These are phyloP conservation scores for Carcina quercana DNA, from an alignment of 2,888 invertebrate genomes.

Conservation along the genomic window DNA sequence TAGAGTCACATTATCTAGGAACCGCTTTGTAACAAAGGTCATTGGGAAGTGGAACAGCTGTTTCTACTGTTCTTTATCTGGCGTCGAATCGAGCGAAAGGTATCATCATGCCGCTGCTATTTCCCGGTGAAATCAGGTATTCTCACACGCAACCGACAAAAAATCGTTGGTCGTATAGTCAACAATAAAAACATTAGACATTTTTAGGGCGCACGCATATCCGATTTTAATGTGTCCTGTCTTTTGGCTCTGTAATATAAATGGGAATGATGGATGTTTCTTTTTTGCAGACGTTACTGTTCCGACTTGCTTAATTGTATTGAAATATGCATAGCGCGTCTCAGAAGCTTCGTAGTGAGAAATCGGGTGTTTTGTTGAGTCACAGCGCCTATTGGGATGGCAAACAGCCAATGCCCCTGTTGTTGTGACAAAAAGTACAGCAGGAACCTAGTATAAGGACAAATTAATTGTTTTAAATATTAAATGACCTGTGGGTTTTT, in stretches of 20 bases:
- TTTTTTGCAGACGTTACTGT: too few species aligned
- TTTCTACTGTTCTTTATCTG: slow-evolving; percentile 58
- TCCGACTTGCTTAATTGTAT: slow-evolving; percentile 52
- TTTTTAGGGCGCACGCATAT: too few species aligned
- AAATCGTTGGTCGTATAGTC: slow-evolving; percentile 44
- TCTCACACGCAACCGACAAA: slow-evolving; percentile 58
- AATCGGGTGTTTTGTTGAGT: slow-evolving; percentile 34
- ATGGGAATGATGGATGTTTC: too few species aligned
- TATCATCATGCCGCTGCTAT: slow-evolving; percentile 47
- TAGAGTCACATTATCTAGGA: slow-evolving; percentile 27
- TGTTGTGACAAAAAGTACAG: slow-evolving; percentile 7
- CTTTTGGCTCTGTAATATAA: too few species aligned
- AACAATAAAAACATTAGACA: too few species aligned
- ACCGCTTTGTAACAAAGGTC: slow-evolving; percentile 55
- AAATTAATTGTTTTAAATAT: too few species aligned
- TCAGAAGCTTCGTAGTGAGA: slow-evolving; percentile 31
- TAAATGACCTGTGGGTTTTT: too few species aligned
- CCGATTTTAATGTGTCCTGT: too few species aligned
- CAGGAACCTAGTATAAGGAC: too few species aligned
- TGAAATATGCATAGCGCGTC: slow-evolving; percentile 45
- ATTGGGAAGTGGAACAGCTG: slow-evolving; percentile 62
- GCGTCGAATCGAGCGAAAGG: slow-evolving; percentile 66
- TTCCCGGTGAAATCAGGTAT: slow-evolving; percentile 66
- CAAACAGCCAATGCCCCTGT: slow-evolving; percentile 48
- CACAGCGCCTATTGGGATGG: slow-evolving; percentile 45